Base-by-base conservation (phyloP, 2,797 vertebrate species). In the Apodemus agrarius region DNA sequence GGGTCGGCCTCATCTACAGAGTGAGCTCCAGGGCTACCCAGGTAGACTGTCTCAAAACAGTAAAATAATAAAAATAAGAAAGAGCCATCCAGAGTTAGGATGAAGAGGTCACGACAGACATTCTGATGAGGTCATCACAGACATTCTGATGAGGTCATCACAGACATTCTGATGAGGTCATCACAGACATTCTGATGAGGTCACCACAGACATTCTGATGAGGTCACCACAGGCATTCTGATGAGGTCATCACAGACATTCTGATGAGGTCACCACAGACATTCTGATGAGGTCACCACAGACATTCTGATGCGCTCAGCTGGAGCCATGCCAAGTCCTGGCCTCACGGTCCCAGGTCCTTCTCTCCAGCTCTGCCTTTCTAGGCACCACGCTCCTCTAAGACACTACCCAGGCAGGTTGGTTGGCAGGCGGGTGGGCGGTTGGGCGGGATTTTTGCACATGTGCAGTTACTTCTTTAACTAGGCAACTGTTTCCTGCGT, bases 331-430 rank as follows among this genome's bases (percentile, higher is more conserved):
- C 76, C 78, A 49, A 92, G 72, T 88, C 61, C 29, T 93, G 11
- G 13, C 92, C 40, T 97, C 61, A 90, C 78, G 7, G 6, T 93
- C 78, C 93, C 95, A 14, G 85, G 90, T 93, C 74, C 34, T 95
- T 79, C 34, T 90, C 26, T 17, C 31, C 65, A 94, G 82, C 43
- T 79, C 67, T 94, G 49, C 96, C 75, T 92, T 95, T 90, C 65
- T 37, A 91, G 72, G 67, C 29, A 63, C n/a, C 93, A 14, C 52
- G 26, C 76, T 90, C 91, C 72, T 89, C 74, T 94, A 79, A 92
- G 22, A 89, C 79, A 88, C 85, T 13, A 92, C 86, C 74, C 79
- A 54, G 37, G 4, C 57, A 49, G 21, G 83, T 87, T 83, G 10
- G 31, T 57, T 57, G 34, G 31, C 54, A 3, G n/a, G 34, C 6